phyloP scores from a whole-genome alignment of 2,113 vertebrate genomes.

The Corythaeola cristata region DNA sequence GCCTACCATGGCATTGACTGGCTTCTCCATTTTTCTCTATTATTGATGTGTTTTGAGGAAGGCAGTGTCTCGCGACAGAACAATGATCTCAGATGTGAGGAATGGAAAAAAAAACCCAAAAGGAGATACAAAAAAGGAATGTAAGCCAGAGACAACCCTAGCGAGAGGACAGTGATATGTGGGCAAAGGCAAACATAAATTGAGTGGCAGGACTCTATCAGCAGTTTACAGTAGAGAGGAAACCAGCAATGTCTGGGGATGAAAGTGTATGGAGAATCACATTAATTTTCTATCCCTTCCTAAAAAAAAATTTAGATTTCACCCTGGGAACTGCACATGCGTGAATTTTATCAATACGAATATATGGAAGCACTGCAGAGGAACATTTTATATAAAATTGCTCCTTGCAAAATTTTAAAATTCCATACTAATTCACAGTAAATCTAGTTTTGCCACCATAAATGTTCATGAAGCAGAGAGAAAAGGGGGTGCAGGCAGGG shows the following conservation, averaged over 20 bases:
- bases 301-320: background rate
- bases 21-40: background rate
- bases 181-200: background rate
- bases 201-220: background rate
- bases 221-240: background rate
- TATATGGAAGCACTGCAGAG: background rate
- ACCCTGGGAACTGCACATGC: background rate
- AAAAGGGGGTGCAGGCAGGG: background rate
- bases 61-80: rapidly evolving
- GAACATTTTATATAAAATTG: background rate
- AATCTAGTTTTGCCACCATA: background rate
- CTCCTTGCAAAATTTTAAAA: background rate
- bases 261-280: background rate
- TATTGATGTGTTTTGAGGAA: background rate
- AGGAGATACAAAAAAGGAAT: background rate
- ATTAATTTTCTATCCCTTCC: background rate
- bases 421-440: background rate
- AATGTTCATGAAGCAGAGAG: background rate
- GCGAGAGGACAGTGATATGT: background rate
- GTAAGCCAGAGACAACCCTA: background rate
- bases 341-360: background rate
- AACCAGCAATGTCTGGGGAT: background rate
- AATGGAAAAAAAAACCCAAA: background rate
- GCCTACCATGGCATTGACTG: background rate
- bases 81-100: background rate